Evolutionary conservation across 2,888 invertebrate species (phyloP), one percentile per base, ranked within the genome.

Genomic region (Phyllotreta striolata): DNA sequence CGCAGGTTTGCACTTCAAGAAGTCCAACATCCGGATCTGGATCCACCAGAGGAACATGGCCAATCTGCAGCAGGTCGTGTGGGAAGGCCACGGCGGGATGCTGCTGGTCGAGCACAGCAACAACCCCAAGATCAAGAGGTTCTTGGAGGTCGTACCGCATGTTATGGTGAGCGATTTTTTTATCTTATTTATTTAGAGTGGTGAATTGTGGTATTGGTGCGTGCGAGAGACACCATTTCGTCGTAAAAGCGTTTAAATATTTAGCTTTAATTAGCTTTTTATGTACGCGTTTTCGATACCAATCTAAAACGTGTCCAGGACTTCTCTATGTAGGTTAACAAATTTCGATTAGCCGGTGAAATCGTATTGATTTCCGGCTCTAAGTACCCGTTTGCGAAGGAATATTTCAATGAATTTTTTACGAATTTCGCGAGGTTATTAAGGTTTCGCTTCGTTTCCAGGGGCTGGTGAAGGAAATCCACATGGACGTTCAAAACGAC

Each of bases 161-260:
- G 91, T 95, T 64, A 92, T 96, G 93, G 96, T 95, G 78, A 83
- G n/a, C n/a, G n/a, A n/a, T n/a, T n/a, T n/a, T n/a, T n/a, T n/a
- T n/a, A n/a, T n/a, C n/a, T n/a, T n/a, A n/a, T n/a, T n/a, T n/a
- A n/a, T n/a, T n/a, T n/a, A n/a, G n/a, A n/a, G n/a, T n/a, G n/a
- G n/a, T n/a, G n/a, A n/a, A n/a, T n/a, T n/a, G n/a, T n/a, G n/a
- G n/a, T n/a, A n/a, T n/a, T n/a, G n/a, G n/a, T n/a, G n/a, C n/a
- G n/a, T n/a, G n/a, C n/a, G n/a, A n/a, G n/a, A n/a, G n/a, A n/a
- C n/a, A n/a, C n/a, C n/a, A n/a, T n/a, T 24, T 24, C 24, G 4
- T 24, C 24, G 4, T 4, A 24, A 24, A 4, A 24, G n/a, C 4
- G 24, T 24, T 24, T 24, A 24, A 24, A 3, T 24, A 24, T 24